Evolutionary conservation across 2,888 invertebrate genomes (phyloP).

Genomic region (Spodoptera picta): DNA sequence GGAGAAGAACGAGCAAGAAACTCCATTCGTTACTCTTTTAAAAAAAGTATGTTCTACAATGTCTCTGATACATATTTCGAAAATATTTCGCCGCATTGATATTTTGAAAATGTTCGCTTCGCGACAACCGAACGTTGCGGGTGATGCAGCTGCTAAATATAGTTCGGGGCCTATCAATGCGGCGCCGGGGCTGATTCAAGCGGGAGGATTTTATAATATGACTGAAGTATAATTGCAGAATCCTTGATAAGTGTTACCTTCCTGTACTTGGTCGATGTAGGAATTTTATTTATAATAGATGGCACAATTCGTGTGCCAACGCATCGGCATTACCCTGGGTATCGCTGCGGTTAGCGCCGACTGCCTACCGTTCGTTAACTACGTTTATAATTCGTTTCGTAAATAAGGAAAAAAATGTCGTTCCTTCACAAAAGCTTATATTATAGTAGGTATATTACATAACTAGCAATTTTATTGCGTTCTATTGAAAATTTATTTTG

Average conservation of each 20-base stretch:
- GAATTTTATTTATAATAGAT: slow-evolving; percentile 13
- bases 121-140: slow-evolving; percentile 6
- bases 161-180: slow-evolving; percentile 8
- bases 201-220: no score
- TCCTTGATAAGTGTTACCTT: background rate
- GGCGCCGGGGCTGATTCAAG: background rate
- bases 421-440: slow-evolving; percentile 21
- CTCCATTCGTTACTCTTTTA: no score
- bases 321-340: slow-evolving; percentile 45
- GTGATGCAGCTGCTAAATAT: slow-evolving; percentile 27
- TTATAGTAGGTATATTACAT: slow-evolving; percentile 9
- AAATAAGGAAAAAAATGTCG: slow-evolving; percentile 45
- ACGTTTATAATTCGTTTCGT: slow-evolving; percentile 24
- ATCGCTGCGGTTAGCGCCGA: slow-evolving; percentile 34
- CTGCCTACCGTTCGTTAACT: slow-evolving; percentile 10
- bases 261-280: slow-evolving; percentile 10
- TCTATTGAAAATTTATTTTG: slow-evolving; percentile 21
- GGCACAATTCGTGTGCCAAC: slow-evolving; percentile 33
- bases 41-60: no score
- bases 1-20: no score
- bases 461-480: slow-evolving; percentile 22
- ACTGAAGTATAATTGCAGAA: no score
- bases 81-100: slow-evolving; percentile 34
- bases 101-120: slow-evolving; percentile 19
- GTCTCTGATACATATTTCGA: no score